Percentiles rank a stretch among this genome's conserved stretches.
Conservation (phyloP, 2,797 vertebrate genomes). For the Linurgus olivaceus region DNA sequence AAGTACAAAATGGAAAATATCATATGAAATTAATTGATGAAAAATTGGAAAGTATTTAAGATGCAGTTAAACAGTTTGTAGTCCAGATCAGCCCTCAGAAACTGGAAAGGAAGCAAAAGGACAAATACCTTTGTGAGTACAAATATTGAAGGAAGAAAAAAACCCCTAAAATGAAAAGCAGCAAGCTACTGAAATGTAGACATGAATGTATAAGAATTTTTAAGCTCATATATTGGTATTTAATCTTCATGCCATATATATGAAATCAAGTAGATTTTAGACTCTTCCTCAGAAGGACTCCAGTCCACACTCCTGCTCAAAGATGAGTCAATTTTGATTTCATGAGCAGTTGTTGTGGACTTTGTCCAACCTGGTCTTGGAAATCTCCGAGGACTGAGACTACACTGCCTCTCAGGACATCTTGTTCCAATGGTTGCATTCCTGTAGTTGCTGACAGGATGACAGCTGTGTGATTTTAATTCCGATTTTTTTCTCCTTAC, state of each 20-base stretch:
- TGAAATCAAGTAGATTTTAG: neutral
- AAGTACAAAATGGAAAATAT: neutral
- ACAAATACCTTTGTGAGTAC: neutral
- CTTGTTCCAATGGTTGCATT: neutral
- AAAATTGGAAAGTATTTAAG: neutral
- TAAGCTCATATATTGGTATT: neutral
- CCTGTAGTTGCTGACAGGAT: neutral
- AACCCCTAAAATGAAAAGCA: neutral
- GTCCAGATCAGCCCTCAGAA: neutral
- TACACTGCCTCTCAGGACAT: neutral
- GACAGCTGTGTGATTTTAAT: neutral
- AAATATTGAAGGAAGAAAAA: neutral
- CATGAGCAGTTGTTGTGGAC: neutral
- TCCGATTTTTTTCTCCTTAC: neutral
- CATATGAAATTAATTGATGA: neutral
- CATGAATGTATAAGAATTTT: neutral
- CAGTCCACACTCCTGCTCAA: neutral
- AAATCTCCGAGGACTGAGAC: neutral
- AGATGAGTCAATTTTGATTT: neutral
- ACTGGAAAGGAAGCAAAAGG: neutral
- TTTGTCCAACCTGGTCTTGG: neutral
- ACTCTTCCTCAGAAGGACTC: accelerated
- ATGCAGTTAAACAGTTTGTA: neutral
- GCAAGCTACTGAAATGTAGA: neutral
- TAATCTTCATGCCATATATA: neutral